Percentiles rank a stretch among this genome's conserved stretches.
phyloP scores from a whole-genome alignment of 2,113 vertebrate species.

The Vidua chalybeata region DNA sequence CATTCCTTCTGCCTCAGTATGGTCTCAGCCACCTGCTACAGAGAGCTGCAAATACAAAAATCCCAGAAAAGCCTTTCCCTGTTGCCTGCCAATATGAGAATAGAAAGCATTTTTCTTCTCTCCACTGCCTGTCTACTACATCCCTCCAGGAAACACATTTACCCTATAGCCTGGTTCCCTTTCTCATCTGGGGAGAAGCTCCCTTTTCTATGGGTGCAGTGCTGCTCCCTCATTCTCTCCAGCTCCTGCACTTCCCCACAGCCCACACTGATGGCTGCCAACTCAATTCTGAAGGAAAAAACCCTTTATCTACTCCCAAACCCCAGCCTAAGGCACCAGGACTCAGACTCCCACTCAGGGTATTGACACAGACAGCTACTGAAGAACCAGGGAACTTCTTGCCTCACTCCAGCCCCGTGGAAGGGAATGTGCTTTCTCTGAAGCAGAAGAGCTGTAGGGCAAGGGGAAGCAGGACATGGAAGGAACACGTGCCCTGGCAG shows the following conservation, averaged over 20 bases:
- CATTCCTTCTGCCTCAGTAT: background rate
- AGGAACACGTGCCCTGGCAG: background rate
- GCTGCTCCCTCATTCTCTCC: background rate
- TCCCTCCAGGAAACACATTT: background rate
- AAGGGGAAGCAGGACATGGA: background rate
- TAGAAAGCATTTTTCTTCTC: background rate
- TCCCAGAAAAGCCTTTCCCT: background rate
- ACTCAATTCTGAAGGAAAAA: background rate
- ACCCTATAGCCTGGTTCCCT: background rate
- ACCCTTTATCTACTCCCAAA: background rate
- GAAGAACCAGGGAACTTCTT: background rate
- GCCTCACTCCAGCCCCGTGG: background rate
- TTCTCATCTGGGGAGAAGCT: background rate
- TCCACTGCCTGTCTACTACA: background rate
- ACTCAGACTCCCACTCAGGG: background rate
- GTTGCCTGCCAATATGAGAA: background rate
- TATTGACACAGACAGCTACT: background rate
- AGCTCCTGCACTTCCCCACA: background rate
- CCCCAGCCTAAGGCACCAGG: background rate
- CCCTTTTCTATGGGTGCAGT: background rate
- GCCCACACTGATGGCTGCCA: background rate
- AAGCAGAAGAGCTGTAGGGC: constrained; percentile 4
- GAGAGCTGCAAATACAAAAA: background rate
- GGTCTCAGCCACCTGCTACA: background rate
- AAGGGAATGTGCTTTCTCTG: background rate